Percentiles rank a stretch among this genome's conserved stretches.
phyloP scores from a whole-genome alignment of 1,140 invertebrate genomes.

The Mycetomoellerius zeteki region DNA sequence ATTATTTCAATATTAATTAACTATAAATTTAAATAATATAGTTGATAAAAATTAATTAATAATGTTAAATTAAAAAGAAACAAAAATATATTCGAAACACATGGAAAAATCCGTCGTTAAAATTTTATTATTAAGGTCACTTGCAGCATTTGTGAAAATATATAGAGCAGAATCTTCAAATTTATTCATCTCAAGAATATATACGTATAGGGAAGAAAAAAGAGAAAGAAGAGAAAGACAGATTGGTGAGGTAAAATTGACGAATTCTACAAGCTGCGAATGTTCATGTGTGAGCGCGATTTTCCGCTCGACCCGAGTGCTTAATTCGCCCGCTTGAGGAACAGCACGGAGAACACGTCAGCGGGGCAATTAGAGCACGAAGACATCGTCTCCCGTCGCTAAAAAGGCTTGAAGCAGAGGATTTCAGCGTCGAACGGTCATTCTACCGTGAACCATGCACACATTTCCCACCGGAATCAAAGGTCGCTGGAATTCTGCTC shows the following conservation, averaged over 20 bases:
- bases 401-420: slow-evolving; percentile 53
- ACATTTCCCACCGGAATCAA: slow-evolving; percentile 59
- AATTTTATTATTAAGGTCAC: slow-evolving; percentile 21
- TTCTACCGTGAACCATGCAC: slow-evolving; percentile 64
- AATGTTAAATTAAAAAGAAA: background rate
- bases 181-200: slow-evolving; percentile 14
- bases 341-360: slow-evolving; percentile 62
- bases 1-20: slow-evolving; percentile 14
- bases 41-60: slow-evolving; percentile 9
- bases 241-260: slow-evolving; percentile 17
- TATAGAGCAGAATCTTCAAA: background rate
- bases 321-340: slow-evolving; percentile 65
- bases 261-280: slow-evolving; percentile 42
- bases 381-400: slow-evolving; percentile 41
- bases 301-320: slow-evolving; percentile 60
- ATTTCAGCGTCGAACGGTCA: slow-evolving; percentile 54
- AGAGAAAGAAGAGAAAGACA: background rate
- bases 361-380: slow-evolving; percentile 72
- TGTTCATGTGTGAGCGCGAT: slow-evolving; percentile 50
- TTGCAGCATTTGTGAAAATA: background rate
- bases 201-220: background rate
- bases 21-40: slow-evolving; percentile 14
- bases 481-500: slow-evolving; percentile 42
- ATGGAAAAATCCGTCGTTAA: background rate
- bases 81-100: background rate